These are phyloP conservation scores for Uropetala carovei DNA, from an alignment of 2,888 invertebrate species.

Conservation along the genomic window DNA sequence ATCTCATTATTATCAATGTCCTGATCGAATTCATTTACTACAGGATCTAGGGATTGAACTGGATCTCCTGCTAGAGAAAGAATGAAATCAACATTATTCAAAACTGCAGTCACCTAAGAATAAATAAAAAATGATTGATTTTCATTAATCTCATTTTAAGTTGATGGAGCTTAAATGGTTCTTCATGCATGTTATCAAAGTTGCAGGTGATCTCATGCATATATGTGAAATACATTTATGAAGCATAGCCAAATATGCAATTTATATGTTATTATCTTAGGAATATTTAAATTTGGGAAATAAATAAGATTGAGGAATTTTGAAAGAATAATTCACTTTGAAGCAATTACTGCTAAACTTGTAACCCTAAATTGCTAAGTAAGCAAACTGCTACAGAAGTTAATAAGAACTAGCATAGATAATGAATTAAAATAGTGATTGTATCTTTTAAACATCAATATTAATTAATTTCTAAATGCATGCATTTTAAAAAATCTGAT, in stretches of 20 bases:
- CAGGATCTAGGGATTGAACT: slow-evolving; percentile 71
- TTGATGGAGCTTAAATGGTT: not conserved
- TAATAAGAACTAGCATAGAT: too few relatives aligned
- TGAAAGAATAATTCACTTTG: not conserved
- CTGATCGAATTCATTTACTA: slow-evolving; percentile 71
- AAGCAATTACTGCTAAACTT: not conserved
- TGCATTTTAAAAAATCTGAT: too few relatives aligned
- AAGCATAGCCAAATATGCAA: not conserved
- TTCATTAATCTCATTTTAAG: not conserved
- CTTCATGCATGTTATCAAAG: not conserved
- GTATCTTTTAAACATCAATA: too few relatives aligned
- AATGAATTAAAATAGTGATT: too few relatives aligned
- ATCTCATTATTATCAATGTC: slow-evolving; percentile 78
- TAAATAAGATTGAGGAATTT: too few relatives aligned
- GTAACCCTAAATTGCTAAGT: not conserved
- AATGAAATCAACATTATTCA: slow-evolving; percentile 60
- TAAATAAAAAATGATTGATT: not conserved
- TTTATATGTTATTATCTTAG: not conserved
- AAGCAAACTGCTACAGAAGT: not conserved
- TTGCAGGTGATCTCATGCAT: not conserved
- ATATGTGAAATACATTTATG: not conserved
- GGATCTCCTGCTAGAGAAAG: slow-evolving; percentile 69
- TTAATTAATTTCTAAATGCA: too few relatives aligned
- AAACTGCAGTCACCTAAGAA: not conserved
- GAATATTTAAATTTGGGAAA: not conserved